Conservation (phyloP, 1,140 invertebrate genomes). For the Vollenhovia emeryi region DNA sequence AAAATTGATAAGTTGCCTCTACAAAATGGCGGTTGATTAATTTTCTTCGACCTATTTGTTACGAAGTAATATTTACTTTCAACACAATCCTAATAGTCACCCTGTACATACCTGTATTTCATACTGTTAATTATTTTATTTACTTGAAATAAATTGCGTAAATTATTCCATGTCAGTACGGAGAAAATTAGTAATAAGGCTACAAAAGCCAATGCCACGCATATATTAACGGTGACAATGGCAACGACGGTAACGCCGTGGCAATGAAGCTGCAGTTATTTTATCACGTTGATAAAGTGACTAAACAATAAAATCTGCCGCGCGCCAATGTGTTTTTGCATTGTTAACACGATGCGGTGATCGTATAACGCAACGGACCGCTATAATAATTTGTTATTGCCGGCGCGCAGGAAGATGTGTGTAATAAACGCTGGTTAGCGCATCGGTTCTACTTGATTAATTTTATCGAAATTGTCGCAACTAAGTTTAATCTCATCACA, state of each 20-base stretch:
- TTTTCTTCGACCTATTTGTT: too few species aligned
- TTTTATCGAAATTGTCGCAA: constrained; percentile 6
- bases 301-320: constrained; percentile 9
- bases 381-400: background rate
- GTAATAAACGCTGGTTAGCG: background rate
- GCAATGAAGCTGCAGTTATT: background rate
- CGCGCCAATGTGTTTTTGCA: background rate
- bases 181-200: background rate
- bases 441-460: constrained; percentile 17
- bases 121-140: background rate
- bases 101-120: background rate
- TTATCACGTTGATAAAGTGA: background rate
- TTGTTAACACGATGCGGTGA: background rate
- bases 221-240: background rate
- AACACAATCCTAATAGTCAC: too few species aligned
- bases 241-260: background rate
- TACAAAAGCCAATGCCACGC: background rate
- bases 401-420: background rate
- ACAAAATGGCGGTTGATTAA: too few species aligned
- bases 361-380: background rate
- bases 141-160: background rate
- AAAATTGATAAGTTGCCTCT: too few species aligned
- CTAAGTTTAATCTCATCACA: background rate
- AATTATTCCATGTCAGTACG: background rate
- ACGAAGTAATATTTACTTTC: too few species aligned